Evolutionary conservation across 1,140 invertebrate species (phyloP), one percentile per base, ranked within the genome.

Genomic region (Cecropterus lyciades): DNA sequence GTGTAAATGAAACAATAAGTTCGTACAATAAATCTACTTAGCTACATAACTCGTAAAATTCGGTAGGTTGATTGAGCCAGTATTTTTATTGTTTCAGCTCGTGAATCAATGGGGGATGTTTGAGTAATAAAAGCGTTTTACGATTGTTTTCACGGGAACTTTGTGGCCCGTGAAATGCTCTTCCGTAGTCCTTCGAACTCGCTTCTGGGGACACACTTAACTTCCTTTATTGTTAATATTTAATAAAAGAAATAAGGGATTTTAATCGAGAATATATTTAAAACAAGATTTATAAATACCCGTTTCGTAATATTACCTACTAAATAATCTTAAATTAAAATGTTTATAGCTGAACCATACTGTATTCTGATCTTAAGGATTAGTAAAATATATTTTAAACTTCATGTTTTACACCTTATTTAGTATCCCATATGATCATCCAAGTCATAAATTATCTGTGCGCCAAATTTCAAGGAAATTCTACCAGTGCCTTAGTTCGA

Each of bases 81-180:
- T 88, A 89, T 87, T 91, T 91, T 91, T 91, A 91, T 89, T 91
- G 84, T 89, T 88, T 82, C 67, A 76, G 79, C 67, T 78, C 79
- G 83, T 84, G 87, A 91, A 91, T 89, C 89, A 89, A 89, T 89
- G 87, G 89, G 66, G 81, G 89, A 91, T 89, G 89, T 89, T 91
- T 79, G 72, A 85, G 87, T 85, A 85, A 85, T 91, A 91, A 91
- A 86, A 84, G 56, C 75, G 71, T 83, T 89, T 91, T 91, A 91
- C 82, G 86, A 89, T 87, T 89, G 85, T 87, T 89, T 89, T 87
- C 89, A 89, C 86, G 84, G 80, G 73, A 80, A 89, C 75, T 91
- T 91, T 91, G 89, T 91, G 84, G 89, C 68, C 75, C 86, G 85
- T 91, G 82, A 89, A 91, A 89, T 87, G 73, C 78, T 81, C 77